Percentiles rank a stretch among this genome's conserved stretches.
phyloP scores from a whole-genome alignment of 2,113 vertebrate species.

The Brienomyrus brachyistius region DNA sequence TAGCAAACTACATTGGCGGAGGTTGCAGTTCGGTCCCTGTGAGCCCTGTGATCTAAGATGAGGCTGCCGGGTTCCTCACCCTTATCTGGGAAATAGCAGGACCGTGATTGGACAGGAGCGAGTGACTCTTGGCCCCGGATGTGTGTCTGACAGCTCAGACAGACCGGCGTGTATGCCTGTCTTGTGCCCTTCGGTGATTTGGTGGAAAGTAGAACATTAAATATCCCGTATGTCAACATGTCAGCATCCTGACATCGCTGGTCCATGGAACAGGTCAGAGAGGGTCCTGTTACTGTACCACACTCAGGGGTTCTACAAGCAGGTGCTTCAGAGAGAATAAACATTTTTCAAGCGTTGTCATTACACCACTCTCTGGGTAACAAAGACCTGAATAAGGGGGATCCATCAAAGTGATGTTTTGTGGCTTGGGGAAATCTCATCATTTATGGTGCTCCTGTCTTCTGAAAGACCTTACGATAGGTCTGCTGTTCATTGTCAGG shows the following conservation, averaged over 20 bases:
- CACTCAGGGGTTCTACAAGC: neutral
- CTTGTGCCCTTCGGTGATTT: neutral
- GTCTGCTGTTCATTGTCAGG: neutral
- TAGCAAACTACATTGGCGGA: neutral
- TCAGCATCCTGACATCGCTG: neutral
- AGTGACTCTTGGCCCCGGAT: neutral
- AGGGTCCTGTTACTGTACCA: neutral
- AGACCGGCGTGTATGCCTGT: neutral
- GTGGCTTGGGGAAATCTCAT: conserved; percentile 1
- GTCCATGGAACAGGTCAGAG: neutral
- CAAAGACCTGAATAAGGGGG: neutral
- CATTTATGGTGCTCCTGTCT: neutral
- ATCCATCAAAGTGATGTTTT: neutral
- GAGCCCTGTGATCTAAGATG: neutral
- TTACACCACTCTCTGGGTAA: neutral
- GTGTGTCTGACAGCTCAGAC: neutral
- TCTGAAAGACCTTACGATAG: neutral
- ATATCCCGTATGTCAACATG: neutral
- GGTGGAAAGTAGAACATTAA: neutral
- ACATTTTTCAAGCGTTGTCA: neutral
- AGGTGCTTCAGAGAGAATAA: neutral
- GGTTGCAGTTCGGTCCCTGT: neutral
- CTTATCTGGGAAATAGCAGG: neutral
- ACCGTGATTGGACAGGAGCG: neutral
- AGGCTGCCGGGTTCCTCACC: neutral